A percentile compares a stretch with the other conserved stretches of the same genome.
Conservation (phyloP, 2,113 vertebrate species). For the Butorides virescens region DNA sequence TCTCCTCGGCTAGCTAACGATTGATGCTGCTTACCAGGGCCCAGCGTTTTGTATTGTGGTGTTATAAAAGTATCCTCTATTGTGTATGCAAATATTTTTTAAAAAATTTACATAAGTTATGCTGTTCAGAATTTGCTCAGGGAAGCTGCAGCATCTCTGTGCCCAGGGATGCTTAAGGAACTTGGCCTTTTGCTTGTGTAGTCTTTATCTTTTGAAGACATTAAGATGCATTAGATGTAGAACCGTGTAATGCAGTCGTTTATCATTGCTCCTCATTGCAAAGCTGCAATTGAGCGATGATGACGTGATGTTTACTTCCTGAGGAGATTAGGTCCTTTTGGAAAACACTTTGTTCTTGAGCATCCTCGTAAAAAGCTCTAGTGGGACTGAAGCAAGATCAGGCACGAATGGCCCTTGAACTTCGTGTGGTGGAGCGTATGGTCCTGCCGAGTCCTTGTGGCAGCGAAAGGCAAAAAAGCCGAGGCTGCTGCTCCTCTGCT, state of each 20-base stretch:
- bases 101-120: neutral
- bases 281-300: neutral
- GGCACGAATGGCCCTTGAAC: neutral
- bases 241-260: neutral
- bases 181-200: fast-evolving
- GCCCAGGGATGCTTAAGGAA: neutral
- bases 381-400: neutral
- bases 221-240: neutral
- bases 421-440: neutral
- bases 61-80: neutral
- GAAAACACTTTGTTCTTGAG: conserved; percentile 28
- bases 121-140: neutral
- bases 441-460: neutral
- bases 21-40: neutral
- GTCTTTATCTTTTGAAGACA: neutral
- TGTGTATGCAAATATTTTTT: neutral
- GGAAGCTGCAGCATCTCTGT: neutral
- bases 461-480: neutral
- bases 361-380: neutral
- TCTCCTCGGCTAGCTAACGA: neutral
- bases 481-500: neutral
- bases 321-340: conserved; percentile 1
- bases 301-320: conserved; percentile 37
- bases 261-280: neutral
- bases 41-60: neutral